Evolutionary conservation across 2,888 invertebrate species (phyloP).

Genomic region (Mimachlamys varia): DNA sequence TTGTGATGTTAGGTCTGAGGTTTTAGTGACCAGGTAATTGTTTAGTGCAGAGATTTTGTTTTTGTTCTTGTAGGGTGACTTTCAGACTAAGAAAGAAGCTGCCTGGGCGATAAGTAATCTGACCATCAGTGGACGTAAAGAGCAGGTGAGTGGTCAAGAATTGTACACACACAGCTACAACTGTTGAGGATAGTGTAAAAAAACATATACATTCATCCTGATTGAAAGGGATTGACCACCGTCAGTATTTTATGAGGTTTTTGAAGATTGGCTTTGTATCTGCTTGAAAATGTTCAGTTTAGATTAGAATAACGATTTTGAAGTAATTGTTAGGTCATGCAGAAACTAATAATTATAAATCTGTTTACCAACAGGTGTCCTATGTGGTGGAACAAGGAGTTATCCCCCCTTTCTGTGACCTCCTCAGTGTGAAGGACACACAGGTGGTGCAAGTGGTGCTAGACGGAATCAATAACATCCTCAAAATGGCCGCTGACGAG

Average conservation of each 20-base stretch:
- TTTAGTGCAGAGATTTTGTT: background rate
- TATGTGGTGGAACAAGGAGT: slow-evolving; percentile 94
- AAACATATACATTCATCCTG: too few relatives aligned
- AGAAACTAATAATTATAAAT: too few relatives aligned
- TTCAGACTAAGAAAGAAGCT: slow-evolving; percentile 99
- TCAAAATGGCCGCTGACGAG: slow-evolving; percentile 93
- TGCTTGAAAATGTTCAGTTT: too few relatives aligned
- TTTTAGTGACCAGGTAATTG: too few relatives aligned
- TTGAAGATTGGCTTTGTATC: background rate
- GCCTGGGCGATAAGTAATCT: slow-evolving; percentile 99
- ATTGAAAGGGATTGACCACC: too few relatives aligned
- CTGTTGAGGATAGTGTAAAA: too few relatives aligned
- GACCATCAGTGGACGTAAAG: slow-evolving; percentile 97
- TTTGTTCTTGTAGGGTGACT: slow-evolving; percentile 87
- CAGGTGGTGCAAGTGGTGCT: slow-evolving; percentile 85
- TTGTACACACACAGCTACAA: too few relatives aligned
- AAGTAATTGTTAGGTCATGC: too few relatives aligned
- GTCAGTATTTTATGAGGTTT: background rate
- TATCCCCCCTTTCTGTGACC: slow-evolving; percentile 96
- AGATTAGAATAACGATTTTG: too few relatives aligned
- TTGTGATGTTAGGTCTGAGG: too few relatives aligned
- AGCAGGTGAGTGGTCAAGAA: slow-evolving; percentile 85
- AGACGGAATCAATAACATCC: slow-evolving; percentile 98
- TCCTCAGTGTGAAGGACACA: slow-evolving; percentile 96
- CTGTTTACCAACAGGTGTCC: slow-evolving; percentile 76